Percentiles rank a stretch among this genome's conserved stretches.
Evolutionary conservation across 2,888 invertebrate species (phyloP).

Genomic region (Carterocephalus palaemon): DNA sequence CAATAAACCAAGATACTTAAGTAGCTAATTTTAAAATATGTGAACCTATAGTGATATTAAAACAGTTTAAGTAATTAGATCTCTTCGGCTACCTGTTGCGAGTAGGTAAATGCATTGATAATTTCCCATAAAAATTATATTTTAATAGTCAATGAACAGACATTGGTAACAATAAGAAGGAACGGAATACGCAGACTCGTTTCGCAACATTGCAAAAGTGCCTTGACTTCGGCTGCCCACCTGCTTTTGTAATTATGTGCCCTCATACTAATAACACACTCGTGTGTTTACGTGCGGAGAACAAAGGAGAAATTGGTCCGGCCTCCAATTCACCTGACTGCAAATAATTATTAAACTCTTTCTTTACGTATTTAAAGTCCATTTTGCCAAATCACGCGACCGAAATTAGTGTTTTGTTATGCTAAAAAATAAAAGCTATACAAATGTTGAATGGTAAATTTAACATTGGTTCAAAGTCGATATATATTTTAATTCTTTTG

Average conservation of each 20-base stretch:
- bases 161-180: slow-evolving; percentile 15
- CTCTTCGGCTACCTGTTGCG: too few relatives aligned
- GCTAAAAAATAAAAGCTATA: slow-evolving; percentile 7
- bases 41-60: too few relatives aligned
- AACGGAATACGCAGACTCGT: slow-evolving; percentile 19
- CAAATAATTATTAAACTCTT: slow-evolving; percentile 8
- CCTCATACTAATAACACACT: slow-evolving; percentile 31
- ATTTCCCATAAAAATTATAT: too few relatives aligned
- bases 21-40: too few relatives aligned
- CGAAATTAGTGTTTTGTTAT: slow-evolving; percentile 16
- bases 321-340: slow-evolving; percentile 3
- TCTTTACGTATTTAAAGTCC: not conserved
- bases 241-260: slow-evolving; percentile 34
- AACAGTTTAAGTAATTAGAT: too few relatives aligned
- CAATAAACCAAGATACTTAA: too few relatives aligned
- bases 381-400: slow-evolving; percentile 6
- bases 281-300: slow-evolving; percentile 27
- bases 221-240: slow-evolving; percentile 30
- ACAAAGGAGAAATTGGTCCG: slow-evolving; percentile 32
- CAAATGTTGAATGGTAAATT: slow-evolving; percentile 11
- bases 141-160: slow-evolving; percentile 10
- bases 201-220: slow-evolving; percentile 32
- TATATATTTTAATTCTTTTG: slow-evolving; percentile 6
- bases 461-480: slow-evolving; percentile 12
- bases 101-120: too few relatives aligned